Percentiles rank a stretch among this genome's conserved stretches.
phyloP scores from a whole-genome alignment of 2,888 invertebrate genomes.

The Lepidocyrtinus sp. region DNA sequence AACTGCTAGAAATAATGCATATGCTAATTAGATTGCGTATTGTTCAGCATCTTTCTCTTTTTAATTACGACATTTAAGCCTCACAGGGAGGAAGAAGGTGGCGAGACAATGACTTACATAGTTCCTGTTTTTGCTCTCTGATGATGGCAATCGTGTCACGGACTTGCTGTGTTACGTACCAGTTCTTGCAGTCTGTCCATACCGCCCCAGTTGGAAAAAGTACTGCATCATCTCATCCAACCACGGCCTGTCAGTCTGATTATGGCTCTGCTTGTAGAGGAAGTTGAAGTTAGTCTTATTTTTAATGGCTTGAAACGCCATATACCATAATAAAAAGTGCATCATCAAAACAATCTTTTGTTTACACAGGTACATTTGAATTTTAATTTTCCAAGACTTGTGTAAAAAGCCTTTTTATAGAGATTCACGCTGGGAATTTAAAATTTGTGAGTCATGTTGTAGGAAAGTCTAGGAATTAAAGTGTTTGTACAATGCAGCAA shows the following conservation, averaged over 20 bases:
- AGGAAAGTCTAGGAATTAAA: too few species aligned
- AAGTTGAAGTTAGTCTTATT: too few species aligned
- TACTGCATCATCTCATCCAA: not conserved
- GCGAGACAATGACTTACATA: constrained; percentile 1
- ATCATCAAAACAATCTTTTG: not conserved
- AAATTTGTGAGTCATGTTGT: not conserved
- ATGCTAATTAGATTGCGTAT: too few species aligned
- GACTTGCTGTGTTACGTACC: not conserved
- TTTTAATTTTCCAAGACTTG: too few species aligned
- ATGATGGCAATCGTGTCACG: too few species aligned
- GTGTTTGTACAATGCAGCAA: too few species aligned
- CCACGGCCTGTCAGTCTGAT: too few species aligned
- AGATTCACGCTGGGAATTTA: not conserved
- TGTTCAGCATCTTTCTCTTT: too few species aligned
- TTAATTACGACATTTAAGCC: too few species aligned
- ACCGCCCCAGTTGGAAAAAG: not conserved
- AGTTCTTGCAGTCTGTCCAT: not conserved
- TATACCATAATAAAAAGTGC: not conserved
- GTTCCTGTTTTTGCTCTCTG: constrained; percentile 4
- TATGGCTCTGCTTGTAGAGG: not conserved
- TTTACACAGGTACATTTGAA: constrained; percentile 2
- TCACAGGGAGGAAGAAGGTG: not conserved
- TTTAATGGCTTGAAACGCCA: too few species aligned
- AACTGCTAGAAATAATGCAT: too few species aligned
- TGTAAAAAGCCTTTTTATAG: not conserved